Conservation (phyloP, 2,888 invertebrate genomes). For the Eristalis intricaria region DNA sequence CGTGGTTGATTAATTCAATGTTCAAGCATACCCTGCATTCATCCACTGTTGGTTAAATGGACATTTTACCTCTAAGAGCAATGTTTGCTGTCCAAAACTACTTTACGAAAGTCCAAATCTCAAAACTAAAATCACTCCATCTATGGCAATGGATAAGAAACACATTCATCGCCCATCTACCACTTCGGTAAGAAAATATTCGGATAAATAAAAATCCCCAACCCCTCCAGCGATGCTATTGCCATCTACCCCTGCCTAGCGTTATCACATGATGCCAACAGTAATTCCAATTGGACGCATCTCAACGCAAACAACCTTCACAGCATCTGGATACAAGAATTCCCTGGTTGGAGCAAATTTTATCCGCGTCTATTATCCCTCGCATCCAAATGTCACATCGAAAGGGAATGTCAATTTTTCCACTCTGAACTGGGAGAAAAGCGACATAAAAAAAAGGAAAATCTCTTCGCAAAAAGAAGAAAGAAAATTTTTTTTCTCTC, state of each 20-base stretch:
- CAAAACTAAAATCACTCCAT: not conserved
- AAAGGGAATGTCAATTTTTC: conserved; percentile 61
- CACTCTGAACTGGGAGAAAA: conserved; percentile 60
- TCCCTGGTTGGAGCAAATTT: conserved; percentile 47
- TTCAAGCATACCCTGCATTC: too few relatives aligned
- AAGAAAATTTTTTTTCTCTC: conserved; percentile 51
- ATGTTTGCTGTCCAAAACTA: too few relatives aligned
- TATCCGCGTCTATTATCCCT: conserved; percentile 64
- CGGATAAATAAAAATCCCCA: conserved; percentile 36
- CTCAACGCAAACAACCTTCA: conserved; percentile 52
- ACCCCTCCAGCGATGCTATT: too few relatives aligned
- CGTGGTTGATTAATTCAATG: too few relatives aligned
- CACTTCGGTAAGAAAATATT: not conserved
- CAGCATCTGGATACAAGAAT: conserved; percentile 63
- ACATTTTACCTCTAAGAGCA: too few relatives aligned
- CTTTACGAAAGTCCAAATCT: too few relatives aligned
- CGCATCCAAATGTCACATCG: conserved; percentile 47
- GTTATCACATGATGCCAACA: not conserved
- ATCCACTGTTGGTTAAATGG: too few relatives aligned
- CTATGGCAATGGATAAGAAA: not conserved
- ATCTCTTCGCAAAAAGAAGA: conserved; percentile 62
- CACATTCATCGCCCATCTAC: conserved; percentile 1
- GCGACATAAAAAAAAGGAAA: conserved; percentile 58
- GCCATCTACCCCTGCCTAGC: conserved; percentile 28
- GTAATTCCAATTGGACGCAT: conserved; percentile 52